phyloP scores from a whole-genome alignment of 2,797 vertebrate genomes.

The Hippopotamyrus pictus region DNA sequence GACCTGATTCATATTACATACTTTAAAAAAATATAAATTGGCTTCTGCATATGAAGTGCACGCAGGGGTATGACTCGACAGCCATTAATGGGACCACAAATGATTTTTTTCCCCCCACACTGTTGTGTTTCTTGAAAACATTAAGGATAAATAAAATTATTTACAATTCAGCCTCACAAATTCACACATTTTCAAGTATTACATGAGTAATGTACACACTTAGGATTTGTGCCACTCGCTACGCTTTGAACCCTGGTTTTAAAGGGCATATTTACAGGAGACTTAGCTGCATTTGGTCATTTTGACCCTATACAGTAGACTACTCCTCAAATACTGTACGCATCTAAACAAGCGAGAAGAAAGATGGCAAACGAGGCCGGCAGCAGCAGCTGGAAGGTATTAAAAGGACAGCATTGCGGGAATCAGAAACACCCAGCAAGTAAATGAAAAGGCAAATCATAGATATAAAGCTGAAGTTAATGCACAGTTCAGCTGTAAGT shows the following conservation, averaged over 20 bases:
- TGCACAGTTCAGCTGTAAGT: not conserved
- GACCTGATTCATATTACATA: conserved; percentile 43
- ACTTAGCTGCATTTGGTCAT: not conserved
- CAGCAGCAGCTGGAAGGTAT: not conserved
- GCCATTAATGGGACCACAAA: not conserved
- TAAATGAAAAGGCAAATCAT: not conserved
- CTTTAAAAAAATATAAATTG: conserved; percentile 40
- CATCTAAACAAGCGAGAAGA: not conserved
- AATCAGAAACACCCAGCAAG: not conserved
- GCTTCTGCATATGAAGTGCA: conserved; percentile 29
- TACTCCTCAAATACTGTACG: not conserved
- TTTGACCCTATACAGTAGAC: not conserved
- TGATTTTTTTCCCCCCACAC: not conserved
- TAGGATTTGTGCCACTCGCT: not conserved
- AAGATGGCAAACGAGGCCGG: not conserved
- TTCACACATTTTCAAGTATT: not conserved
- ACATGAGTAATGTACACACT: not conserved
- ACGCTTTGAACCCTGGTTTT: not conserved
- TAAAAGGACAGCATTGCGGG: not conserved
- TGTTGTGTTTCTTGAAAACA: not conserved
- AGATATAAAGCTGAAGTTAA: not conserved
- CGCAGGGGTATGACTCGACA: not conserved
- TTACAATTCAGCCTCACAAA: not conserved
- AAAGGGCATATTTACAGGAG: not conserved
- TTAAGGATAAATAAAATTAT: not conserved